A percentile compares a stretch with the other conserved stretches of the same genome.
phyloP scores from a whole-genome alignment of 2,888 invertebrate genomes.

The Euzophera pinguis region DNA sequence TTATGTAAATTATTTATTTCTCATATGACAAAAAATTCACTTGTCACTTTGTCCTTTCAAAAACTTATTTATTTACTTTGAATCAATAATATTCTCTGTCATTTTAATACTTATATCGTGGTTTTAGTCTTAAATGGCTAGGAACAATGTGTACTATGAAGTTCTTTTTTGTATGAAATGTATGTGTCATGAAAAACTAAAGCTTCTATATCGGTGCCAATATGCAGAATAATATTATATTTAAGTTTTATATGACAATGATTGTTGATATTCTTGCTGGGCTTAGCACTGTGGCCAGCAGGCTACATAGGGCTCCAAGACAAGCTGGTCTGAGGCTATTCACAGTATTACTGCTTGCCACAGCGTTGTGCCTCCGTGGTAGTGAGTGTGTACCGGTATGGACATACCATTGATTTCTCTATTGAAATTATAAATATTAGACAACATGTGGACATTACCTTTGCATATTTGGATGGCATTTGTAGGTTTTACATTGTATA shows the following conservation, averaged over 20 bases:
- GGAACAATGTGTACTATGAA: too few relatives aligned
- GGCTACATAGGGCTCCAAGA: neutral
- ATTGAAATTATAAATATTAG: neutral
- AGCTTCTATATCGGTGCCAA: neutral
- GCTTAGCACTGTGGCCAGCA: slow-evolving; percentile 11
- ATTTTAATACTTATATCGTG: too few relatives aligned
- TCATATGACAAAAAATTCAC: too few relatives aligned
- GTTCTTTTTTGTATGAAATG: neutral
- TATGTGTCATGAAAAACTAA: neutral
- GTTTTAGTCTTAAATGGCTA: too few relatives aligned
- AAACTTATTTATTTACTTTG: too few relatives aligned
- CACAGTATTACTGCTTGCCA: slow-evolving; percentile 35
- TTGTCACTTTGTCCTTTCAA: too few relatives aligned
- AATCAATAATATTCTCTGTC: too few relatives aligned
- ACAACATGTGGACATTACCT: too few relatives aligned
- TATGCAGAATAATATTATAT: slow-evolving; percentile 51
- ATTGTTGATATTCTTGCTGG: slow-evolving; percentile 40
- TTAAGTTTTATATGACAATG: slow-evolving; percentile 57
- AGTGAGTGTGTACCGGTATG: neutral
- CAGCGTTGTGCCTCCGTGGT: slow-evolving; percentile 21
- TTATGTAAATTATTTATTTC: too few relatives aligned
- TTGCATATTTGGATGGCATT: too few relatives aligned
- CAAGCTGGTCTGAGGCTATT: slow-evolving; percentile 40
- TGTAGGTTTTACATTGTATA: too few relatives aligned
- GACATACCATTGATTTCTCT: neutral